Evolutionary conservation across 1,140 invertebrate genomes (phyloP), one percentile per base, ranked within the genome.

Genomic region (Mya arenaria): DNA sequence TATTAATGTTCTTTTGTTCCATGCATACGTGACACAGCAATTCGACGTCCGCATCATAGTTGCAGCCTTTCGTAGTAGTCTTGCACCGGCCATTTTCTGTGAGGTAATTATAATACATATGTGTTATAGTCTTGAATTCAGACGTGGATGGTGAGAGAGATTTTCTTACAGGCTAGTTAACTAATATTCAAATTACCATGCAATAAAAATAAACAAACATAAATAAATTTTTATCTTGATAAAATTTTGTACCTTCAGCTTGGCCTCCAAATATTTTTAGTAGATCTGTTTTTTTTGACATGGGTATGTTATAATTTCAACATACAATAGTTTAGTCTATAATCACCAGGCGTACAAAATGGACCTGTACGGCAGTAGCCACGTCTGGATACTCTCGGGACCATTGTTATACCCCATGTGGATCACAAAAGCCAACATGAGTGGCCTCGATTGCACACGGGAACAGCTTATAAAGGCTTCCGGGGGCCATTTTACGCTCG

Each of bases 301-400:
- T n/a, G n/a, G n/a, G n/a, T n/a, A n/a, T n/a, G n/a, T n/a, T n/a
- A n/a, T n/a, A n/a, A n/a, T n/a, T n/a, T n/a, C n/a, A n/a, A n/a
- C n/a, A n/a, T n/a, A n/a, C n/a, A n/a, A n/a, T n/a, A n/a, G n/a
- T n/a, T n/a, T n/a, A n/a, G n/a, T n/a, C n/a, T n/a, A n/a, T n/a
- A n/a, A n/a, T n/a, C n/a, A n/a, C 2, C 17, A 72, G 69, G 69
- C 69, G 32, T 75, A 63, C 25, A 62, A 52, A 41, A 56, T 63
- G 30, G 73, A 60, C 1, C 32, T 75, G 25, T 75, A 63, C 52
- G 73, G 73, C 6, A 39, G 34, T 19, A 75, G 60, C 17, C 65
- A 63, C 37, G 73, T 65, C 5, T 75, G 73, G 73, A 63, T 75
- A 23, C 13, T 75, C 6, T 37, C 73, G 25, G 73, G 73, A 62